Evolutionary conservation across 2,888 invertebrate genomes (phyloP).

Genomic region (Chalcosyrphus nemorum): DNA sequence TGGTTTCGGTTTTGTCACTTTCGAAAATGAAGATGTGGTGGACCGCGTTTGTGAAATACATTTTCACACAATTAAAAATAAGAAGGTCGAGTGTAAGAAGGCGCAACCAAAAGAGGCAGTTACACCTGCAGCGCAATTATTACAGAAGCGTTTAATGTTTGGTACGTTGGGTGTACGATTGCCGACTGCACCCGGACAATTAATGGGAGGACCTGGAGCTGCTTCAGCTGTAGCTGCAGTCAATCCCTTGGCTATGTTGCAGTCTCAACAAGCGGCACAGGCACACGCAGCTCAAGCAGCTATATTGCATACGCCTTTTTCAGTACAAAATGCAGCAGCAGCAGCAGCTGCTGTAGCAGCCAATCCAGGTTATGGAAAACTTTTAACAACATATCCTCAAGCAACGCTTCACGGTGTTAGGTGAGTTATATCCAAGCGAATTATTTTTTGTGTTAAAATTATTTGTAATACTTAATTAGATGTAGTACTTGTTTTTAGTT

Average conservation of each 20-base stretch:
- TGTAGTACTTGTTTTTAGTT: no score
- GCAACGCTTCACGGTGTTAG: slow-evolving; percentile 82
- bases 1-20: slow-evolving; percentile 95
- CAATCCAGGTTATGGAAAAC: slow-evolving; percentile 86
- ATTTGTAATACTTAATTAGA: no score
- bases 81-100: slow-evolving; percentile 95
- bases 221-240: slow-evolving; percentile 83
- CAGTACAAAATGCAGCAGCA: slow-evolving; percentile 85
- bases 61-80: slow-evolving; percentile 95
- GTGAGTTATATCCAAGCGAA: slow-evolving; percentile 75
- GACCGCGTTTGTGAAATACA: slow-evolving; percentile 97
- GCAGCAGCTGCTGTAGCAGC: slow-evolving; percentile 83
- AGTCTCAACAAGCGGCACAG: slow-evolving; percentile 81
- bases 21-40: slow-evolving; percentile 95
- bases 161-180: slow-evolving; percentile 86
- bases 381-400: slow-evolving; percentile 85
- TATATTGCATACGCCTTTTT: slow-evolving; percentile 82
- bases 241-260: slow-evolving; percentile 84
- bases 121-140: slow-evolving; percentile 86
- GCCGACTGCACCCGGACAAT: slow-evolving; percentile 84
- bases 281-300: slow-evolving; percentile 79
- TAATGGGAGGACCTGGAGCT: slow-evolving; percentile 82
- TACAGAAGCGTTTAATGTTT: slow-evolving; percentile 87
- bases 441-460: background rate
- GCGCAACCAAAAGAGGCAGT: slow-evolving; percentile 96